These are phyloP conservation scores for Geopemphigus sp. DNA, from an alignment of 1,140 invertebrate species.

Conservation along the genomic window DNA sequence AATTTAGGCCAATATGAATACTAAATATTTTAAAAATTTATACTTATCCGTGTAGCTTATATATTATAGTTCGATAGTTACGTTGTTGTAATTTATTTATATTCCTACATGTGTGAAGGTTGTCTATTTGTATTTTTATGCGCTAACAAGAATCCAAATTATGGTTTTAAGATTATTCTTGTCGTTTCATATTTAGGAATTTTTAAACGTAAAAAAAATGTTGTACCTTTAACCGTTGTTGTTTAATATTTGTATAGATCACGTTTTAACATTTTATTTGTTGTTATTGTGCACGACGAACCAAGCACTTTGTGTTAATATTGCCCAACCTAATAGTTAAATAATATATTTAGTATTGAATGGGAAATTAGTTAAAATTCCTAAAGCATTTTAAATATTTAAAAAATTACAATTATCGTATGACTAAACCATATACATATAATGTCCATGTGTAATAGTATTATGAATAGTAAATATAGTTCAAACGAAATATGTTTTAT, in stretches of 20 bases:
- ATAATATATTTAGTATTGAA: background rate
- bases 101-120: too few relatives aligned
- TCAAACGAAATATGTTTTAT: too few relatives aligned
- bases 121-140: background rate
- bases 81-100: too few relatives aligned
- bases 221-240: background rate
- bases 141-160: background rate
- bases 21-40: too few relatives aligned
- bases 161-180: background rate
- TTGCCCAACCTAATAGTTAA: background rate
- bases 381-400: background rate
- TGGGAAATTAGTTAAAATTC: background rate
- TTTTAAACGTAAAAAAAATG: background rate
- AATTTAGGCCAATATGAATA: too few relatives aligned
- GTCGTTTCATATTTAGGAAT: background rate
- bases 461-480: too few relatives aligned
- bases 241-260: background rate
- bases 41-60: too few relatives aligned
- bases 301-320: background rate
- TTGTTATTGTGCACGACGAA: background rate
- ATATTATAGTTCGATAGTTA: too few relatives aligned
- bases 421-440: too few relatives aligned
- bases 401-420: too few relatives aligned
- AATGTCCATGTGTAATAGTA: too few relatives aligned
- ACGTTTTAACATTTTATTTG: constrained; percentile 1